Base-by-base conservation (phyloP, 2,888 invertebrate genomes). In the Polydrusus tereticollis region DNA sequence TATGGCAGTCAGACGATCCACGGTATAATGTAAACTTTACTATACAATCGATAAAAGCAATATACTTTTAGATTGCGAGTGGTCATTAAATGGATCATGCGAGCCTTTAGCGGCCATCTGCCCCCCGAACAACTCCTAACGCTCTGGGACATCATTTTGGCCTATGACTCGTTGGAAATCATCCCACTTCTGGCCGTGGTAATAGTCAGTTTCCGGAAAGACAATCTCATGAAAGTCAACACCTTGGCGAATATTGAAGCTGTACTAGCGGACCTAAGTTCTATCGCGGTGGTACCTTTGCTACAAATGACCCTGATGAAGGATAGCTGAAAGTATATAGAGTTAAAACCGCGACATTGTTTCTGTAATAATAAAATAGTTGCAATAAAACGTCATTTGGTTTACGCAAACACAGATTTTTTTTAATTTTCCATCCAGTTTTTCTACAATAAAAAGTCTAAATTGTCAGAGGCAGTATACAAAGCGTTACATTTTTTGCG, bases 51-150 rank as follows among this genome's bases (percentile, higher is more conserved):
- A 4, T 5, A 29, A 4, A 4, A 29, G 7, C 29, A 29, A 29
- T 7, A 18, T 38, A 38, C 21, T 57, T 79, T 66, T 79, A 98
- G 97, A 1, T 89, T 98, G 64, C 90, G 94, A 80, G 91, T 98
- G 23, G 96, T 96, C 0, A 97, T 98, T 84, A 97, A 98, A 85
- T 98, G 98, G 98, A 85, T 98, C 52, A 97, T 98, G 92, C 88
- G 97, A 75, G 98, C 95, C 1, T 98, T 98, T 84, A 97, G 97
- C 80, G 98, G 98, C 0, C 96, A 96, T 82, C 87, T 98, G 57
- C 94, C 96, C 0, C 96, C 96, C 0, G 96, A 97, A 81, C 97
- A 98, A 84, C 88, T 98, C 0, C 87, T 98, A 2, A 90, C 94
- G 45, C 87, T 98, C 12, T 98, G 98, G 98, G 98, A 98, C 85